Evolutionary conservation across 2,797 vertebrate genomes (phyloP).

Genomic region (Tiaroga cobitis): DNA sequence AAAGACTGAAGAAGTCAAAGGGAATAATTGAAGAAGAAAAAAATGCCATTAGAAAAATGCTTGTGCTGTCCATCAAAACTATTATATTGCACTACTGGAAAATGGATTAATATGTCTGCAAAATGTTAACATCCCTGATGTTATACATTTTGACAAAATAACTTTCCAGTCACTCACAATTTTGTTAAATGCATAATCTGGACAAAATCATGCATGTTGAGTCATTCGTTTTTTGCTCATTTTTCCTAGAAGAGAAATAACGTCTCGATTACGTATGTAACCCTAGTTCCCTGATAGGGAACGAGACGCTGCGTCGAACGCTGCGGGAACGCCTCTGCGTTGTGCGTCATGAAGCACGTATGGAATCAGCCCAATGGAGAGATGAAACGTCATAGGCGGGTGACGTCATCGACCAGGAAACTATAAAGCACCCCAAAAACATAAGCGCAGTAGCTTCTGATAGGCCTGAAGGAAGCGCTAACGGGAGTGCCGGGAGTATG

Average conservation of each 20-base stretch:
- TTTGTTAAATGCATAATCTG: not conserved
- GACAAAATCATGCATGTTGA: not conserved
- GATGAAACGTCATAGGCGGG: no score
- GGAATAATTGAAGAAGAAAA: not conserved
- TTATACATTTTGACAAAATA: not conserved
- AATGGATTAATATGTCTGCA: not conserved
- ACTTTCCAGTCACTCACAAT: not conserved
- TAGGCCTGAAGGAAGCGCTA: no score
- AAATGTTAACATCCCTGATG: not conserved
- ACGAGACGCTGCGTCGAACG: no score
- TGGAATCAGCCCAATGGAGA: no score
- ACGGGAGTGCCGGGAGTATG: no score
- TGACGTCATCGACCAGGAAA: no score
- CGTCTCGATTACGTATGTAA: no score
- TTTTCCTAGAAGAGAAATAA: not conserved
- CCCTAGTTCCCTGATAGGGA: no score
- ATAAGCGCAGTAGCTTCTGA: no score
- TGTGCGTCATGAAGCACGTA: no score
- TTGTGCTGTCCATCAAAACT: not conserved
- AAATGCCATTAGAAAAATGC: not conserved
- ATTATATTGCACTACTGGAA: not conserved
- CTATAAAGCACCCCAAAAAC: no score
- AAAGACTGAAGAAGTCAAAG: not conserved
- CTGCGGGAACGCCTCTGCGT: no score
- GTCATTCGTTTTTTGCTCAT: not conserved